A percentile compares a stretch with the other conserved stretches of the same genome.
phyloP scores from a whole-genome alignment of 2,797 vertebrate species.

The Sternotherus odoratus region DNA sequence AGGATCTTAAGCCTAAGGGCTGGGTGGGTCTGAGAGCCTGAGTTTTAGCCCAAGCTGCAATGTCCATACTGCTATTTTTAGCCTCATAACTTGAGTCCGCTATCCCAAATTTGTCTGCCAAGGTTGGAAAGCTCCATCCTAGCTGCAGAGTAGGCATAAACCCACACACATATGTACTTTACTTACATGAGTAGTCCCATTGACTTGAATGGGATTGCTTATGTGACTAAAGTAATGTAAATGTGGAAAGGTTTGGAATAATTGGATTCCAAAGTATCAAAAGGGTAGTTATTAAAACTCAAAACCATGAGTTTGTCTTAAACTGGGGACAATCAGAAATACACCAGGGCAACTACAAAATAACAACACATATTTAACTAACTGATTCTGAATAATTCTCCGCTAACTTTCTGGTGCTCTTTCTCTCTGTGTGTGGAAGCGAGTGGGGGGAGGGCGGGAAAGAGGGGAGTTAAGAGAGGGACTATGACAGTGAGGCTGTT shows the following conservation, averaged over 20 bases:
- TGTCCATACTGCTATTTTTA: background rate
- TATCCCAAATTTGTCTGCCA: background rate
- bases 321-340: slow-evolving; percentile 11
- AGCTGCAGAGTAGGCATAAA: background rate
- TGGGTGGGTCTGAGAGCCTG: background rate
- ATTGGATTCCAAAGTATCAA: slow-evolving; percentile 35
- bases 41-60: background rate
- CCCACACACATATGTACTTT: slow-evolving; percentile 35
- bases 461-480: slow-evolving; percentile 69
- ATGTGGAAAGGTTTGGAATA: slow-evolving; percentile 29
- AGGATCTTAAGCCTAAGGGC: background rate
- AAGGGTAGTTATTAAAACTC: slow-evolving; percentile 48
- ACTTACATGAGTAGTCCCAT: slow-evolving; percentile 53
- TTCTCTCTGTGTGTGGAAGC: slow-evolving; percentile 4
- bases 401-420: slow-evolving; percentile 65
- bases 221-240: slow-evolving; percentile 57
- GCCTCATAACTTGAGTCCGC: background rate
- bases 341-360: slow-evolving; percentile 34
- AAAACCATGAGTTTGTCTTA: slow-evolving; percentile 31
- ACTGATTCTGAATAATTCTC: slow-evolving; percentile 31
- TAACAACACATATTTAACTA: slow-evolving; percentile 1
- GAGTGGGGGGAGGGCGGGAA: no score
- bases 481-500: slow-evolving; percentile 92
- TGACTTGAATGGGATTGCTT: slow-evolving; percentile 62
- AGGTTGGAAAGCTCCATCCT: background rate